Conservation (phyloP, 2,888 invertebrate species). For the Chloroclystis v-ata region DNA sequence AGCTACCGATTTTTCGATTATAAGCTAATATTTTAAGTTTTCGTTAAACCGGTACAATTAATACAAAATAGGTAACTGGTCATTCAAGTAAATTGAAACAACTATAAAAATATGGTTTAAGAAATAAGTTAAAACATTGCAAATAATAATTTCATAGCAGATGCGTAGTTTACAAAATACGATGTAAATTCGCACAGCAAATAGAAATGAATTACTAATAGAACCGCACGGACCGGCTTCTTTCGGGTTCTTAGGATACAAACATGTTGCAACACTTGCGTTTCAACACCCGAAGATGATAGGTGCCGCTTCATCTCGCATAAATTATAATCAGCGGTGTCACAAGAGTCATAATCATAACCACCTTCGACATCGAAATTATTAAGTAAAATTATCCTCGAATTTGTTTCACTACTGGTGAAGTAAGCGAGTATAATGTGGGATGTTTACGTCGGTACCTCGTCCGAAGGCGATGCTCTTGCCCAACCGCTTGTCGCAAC, state of each 20-base stretch:
- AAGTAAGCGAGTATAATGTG: slow-evolving; percentile 66
- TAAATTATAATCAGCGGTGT: slow-evolving; percentile 42
- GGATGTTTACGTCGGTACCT: slow-evolving; percentile 68
- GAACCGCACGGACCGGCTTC: slow-evolving; percentile 20
- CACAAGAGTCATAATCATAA: slow-evolving; percentile 37
- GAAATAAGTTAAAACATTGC: too few relatives aligned
- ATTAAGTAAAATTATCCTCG: slow-evolving; percentile 57
- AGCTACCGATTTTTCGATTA: too few relatives aligned
- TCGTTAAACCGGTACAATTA: slow-evolving; percentile 29
- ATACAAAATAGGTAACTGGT: slow-evolving; percentile 29
- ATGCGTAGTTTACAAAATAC: slow-evolving; percentile 18
- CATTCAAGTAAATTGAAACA: too few relatives aligned
- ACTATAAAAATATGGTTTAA: too few relatives aligned
- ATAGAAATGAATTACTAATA: slow-evolving; percentile 29
- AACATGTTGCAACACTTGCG: slow-evolving; percentile 51
- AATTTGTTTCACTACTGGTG: slow-evolving; percentile 62
- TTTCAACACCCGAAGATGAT: slow-evolving; percentile 49
- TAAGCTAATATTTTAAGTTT: slow-evolving; percentile 1
- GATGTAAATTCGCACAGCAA: slow-evolving; percentile 26
- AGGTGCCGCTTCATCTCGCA: slow-evolving; percentile 39
- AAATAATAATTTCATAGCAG: too few relatives aligned
- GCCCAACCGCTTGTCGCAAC: slow-evolving; percentile 73
- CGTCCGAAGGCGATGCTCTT: slow-evolving; percentile 64
- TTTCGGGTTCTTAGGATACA: slow-evolving; percentile 31
- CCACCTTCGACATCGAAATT: slow-evolving; percentile 38